Base-by-base conservation (phyloP, 1,140 invertebrate genomes). In the Drosophila persimilis region DNA sequence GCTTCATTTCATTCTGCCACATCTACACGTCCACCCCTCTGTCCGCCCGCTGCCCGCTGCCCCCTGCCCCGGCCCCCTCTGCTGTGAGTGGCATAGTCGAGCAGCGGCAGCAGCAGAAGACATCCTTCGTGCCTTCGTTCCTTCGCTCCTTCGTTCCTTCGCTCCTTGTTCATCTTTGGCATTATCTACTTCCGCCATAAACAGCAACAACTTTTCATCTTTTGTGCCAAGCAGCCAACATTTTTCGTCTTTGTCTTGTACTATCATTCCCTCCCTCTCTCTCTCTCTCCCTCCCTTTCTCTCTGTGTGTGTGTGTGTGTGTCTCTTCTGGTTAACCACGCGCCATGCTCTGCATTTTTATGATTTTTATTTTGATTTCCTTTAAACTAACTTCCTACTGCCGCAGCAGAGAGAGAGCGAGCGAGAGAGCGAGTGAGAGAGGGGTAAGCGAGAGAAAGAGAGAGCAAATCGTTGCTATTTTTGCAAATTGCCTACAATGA, bases 311-410 rank as follows among this genome's bases (percentile, higher is more conserved):
- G 7, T 31, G 31, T 31, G 35, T 39, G 6, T 26, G 13, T 15
- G 35, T 13, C 35, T 39, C 11, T 31, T 31, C 57, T 62, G 39
- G 60, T n/a, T 20, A 22, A 11, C 59, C 24, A 57, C 69, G 73
- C 64, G 83, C 52, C 83, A 86, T 83, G 79, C 66, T 86, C 78
- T 76, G 83, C 83, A 86, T 88, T 86, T 86, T 86, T 86, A 86
- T 86, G 83, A 86, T 86, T 86, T 86, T 88, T 86, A 88, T 86
- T 86, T 88, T 86, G 81, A 86, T 86, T 86, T 86, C 78, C 83
- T 86, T 86, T 86, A 86, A 86, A 86, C 83, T 86, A 88, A 88
- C 74, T 88, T 81, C 53, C 63, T 31, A 50, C n/a, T 13, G 39
- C 17, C n/a, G 31, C 51, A 31, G 26, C 51, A 53, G 51, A 15